Conservation (phyloP, 2,113 vertebrate genomes). For the Ploceus nigricollis region DNA sequence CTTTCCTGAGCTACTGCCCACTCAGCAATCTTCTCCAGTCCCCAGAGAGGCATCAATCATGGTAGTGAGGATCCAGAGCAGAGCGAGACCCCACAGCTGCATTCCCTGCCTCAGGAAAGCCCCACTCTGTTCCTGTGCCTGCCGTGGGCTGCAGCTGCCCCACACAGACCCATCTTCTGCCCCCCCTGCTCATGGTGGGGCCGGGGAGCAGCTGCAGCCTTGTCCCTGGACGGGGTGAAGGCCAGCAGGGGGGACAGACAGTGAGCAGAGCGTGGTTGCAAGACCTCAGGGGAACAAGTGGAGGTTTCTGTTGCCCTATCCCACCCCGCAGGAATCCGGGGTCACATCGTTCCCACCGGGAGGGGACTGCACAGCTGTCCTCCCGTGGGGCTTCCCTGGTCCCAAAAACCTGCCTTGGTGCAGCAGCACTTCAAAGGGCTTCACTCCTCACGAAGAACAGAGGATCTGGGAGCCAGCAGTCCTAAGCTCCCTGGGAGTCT, state of each 20-base stretch:
- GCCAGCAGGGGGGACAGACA: rapidly evolving
- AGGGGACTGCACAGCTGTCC: neutral
- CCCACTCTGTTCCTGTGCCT: neutral
- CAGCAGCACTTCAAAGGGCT: neutral
- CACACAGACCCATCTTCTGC: neutral
- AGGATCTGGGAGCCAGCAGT: neutral
- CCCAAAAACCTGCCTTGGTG: neutral
- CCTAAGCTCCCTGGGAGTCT: neutral
- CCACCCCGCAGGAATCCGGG: neutral
- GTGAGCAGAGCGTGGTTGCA: rapidly evolving
- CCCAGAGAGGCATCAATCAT: rapidly evolving
- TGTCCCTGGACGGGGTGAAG: neutral
- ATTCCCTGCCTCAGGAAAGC: neutral
- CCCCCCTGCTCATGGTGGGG: rapidly evolving
- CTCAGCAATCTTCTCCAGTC: neutral
- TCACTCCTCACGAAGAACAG: neutral
- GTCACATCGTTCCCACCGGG: neutral
- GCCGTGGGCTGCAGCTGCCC: neutral
- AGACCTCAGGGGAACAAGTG: neutral
- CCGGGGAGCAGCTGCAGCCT: neutral
- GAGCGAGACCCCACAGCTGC: neutral
- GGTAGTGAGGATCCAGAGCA: rapidly evolving
- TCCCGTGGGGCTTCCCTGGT: neutral
- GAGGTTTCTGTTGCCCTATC: neutral
- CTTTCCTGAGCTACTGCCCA: neutral